A percentile compares a stretch with the other conserved stretches of the same genome.
These are phyloP conservation scores for Camponotus vicinus DNA, from an alignment of 1,140 invertebrate species.

Conservation along the genomic window DNA sequence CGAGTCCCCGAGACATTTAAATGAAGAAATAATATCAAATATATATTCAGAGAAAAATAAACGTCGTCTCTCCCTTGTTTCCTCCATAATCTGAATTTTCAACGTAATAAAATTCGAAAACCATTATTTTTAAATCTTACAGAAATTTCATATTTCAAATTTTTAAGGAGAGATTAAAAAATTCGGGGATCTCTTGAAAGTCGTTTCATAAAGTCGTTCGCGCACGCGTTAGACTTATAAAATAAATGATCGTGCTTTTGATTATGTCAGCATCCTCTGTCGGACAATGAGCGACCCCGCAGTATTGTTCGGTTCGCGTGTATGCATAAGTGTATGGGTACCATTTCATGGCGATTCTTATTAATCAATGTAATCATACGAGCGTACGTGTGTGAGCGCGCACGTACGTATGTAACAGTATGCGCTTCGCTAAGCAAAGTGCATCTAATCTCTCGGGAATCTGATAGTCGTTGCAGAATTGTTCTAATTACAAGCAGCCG, in stretches of 20 bases:
- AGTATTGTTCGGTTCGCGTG: conserved; percentile 81
- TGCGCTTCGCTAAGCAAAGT: conserved; percentile 14
- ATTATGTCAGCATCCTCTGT: conserved; percentile 85
- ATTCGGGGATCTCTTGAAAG: neutral
- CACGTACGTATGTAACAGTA: neutral
- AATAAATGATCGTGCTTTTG: conserved; percentile 80
- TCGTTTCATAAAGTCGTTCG: conserved; percentile 36
- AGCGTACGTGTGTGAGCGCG: conserved; percentile 56
- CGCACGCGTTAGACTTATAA: conserved; percentile 75
- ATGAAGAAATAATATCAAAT: neutral
- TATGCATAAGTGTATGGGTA: conserved; percentile 64
- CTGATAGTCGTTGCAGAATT: conserved; percentile 6
- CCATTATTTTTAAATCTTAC: neutral
- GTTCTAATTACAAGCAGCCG: conserved; percentile 17
- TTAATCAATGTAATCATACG: conserved; percentile 79
- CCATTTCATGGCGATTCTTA: conserved; percentile 80
- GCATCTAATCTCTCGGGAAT: conserved; percentile 30
- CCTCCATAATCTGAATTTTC: neutral
- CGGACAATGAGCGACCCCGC: conserved; percentile 83
- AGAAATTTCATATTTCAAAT: neutral
- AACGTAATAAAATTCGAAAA: neutral
- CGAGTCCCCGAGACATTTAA: conserved; percentile 10
- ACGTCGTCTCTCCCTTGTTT: neutral
- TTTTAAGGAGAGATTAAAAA: neutral
- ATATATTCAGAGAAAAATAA: conserved; percentile 10